phyloP scores from a whole-genome alignment of 2,797 vertebrate genomes.

The Uromys caudimaculatus region DNA sequence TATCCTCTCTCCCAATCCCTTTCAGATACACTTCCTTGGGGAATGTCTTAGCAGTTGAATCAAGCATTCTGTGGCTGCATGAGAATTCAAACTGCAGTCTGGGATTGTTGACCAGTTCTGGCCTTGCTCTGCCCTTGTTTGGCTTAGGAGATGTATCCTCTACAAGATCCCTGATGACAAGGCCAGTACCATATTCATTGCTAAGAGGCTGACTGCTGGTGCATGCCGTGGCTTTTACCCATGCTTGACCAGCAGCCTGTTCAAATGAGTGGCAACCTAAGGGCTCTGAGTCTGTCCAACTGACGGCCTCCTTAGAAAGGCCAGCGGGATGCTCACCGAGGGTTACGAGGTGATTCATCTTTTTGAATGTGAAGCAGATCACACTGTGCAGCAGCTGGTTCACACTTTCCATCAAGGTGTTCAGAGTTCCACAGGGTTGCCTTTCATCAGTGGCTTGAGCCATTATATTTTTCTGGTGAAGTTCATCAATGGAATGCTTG shows the following conservation, averaged over 20 bases:
- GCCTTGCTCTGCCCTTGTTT: conserved; percentile 8
- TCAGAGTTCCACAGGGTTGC: conserved; percentile 80
- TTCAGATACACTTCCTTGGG: conserved; percentile 84
- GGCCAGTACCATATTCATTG: background rate
- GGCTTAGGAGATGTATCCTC: conserved; percentile 44
- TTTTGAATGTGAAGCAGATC: conserved; percentile 93
- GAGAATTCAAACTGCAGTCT: conserved; percentile 66
- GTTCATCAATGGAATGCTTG: conserved; percentile 93
- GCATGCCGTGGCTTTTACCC: conserved; percentile 44
- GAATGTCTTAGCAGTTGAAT: conserved; percentile 64
- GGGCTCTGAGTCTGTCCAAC: conserved; percentile 75
- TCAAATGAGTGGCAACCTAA: conserved; percentile 83
- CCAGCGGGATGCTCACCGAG: conserved; percentile 85
- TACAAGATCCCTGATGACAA: conserved; percentile 39
- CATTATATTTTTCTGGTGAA: conserved; percentile 89
- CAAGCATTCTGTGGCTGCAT: conserved; percentile 44
- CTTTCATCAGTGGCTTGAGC: conserved; percentile 25
- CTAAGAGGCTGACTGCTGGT: conserved; percentile 50
- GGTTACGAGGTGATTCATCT: conserved; percentile 91
- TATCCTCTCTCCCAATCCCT: conserved; percentile 82
- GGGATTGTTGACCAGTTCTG: conserved; percentile 52
- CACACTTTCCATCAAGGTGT: conserved; percentile 91
- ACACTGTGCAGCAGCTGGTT: conserved; percentile 93
- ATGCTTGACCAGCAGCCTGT: conserved; percentile 72
- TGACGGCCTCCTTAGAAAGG: conserved; percentile 81